phyloP scores from a whole-genome alignment of 2,888 invertebrate genomes.

The Rhamnusium bicolor region DNA sequence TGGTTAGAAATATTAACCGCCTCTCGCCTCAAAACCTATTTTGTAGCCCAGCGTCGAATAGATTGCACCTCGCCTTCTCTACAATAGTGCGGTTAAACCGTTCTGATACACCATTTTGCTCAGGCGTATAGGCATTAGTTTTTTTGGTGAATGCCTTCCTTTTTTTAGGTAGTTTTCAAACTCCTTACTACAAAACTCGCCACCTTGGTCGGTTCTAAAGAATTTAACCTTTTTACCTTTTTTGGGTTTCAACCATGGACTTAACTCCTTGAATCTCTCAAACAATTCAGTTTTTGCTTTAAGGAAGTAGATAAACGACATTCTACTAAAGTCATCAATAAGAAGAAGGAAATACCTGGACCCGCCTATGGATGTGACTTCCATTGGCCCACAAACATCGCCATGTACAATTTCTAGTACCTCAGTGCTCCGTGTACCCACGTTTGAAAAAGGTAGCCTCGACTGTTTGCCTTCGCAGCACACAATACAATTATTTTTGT shows the following conservation, averaged over 20 bases:
- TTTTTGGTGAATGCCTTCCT: background rate
- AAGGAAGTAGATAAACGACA: constrained; percentile 53
- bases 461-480: too few species aligned
- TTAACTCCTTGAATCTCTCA: constrained; percentile 48
- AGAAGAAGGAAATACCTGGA: too few species aligned
- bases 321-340: constrained; percentile 23
- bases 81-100: constrained; percentile 53
- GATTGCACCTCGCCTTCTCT: constrained; percentile 53
- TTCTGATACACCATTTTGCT: constrained; percentile 48
- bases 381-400: too few species aligned
- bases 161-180: background rate
- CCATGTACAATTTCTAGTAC: too few species aligned
- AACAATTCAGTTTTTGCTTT: constrained; percentile 52
- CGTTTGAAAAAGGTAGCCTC: too few species aligned
- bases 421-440: too few species aligned
- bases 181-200: background rate
- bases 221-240: background rate
- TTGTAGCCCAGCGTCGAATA: constrained; percentile 52
- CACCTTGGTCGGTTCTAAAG: background rate
- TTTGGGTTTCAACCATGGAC: constrained; percentile 50
- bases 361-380: too few species aligned
- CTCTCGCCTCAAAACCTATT: constrained; percentile 57
- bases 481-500: too few species aligned
- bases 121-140: background rate
- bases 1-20: constrained; percentile 54